Base-by-base conservation (phyloP, 2,113 vertebrate species). In the Aegypius monachus region DNA sequence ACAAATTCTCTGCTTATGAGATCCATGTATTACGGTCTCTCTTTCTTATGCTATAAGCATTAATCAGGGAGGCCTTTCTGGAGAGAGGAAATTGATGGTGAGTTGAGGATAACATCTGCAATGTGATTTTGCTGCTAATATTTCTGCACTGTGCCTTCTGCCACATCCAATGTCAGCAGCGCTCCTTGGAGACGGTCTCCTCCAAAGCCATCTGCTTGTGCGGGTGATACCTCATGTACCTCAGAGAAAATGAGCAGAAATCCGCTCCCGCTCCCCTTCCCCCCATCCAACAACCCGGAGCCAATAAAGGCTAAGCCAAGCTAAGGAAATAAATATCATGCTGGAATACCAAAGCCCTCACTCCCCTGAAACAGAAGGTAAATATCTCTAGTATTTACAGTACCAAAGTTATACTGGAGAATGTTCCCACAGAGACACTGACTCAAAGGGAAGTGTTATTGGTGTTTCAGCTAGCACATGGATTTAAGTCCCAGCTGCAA, bases 341-440 rank as follows among this genome's bases (percentile, higher is more conserved):
- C 50, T 70, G 78, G 73, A 94, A 93, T 82, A 87, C 48, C 78
- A 87, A 93, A 95, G 78, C 72, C 50, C 66, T 96, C 53, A 7
- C 20, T 96, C 55, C 45, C 45, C 74, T 91, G 97, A 66, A 90
- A 52, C 16, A 77, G 74, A 96, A 91, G 88, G 96, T 91, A 97
- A 97, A 96, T 94, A 96, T 85, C 93, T 93, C 53, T 62, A 82
- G 38, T 66, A 93, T 96, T 97, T 97, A 92, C 97, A 95, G 50
- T 95, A 71, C 93, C 47, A 34, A 58, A 92, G 79, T 62, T 90
- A 75, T 91, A 95, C 88, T 91, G 81, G 72, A 92, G 65, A 92
- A 59, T 0, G 2, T 21, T 79, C 48, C 80, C 66, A 38, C 40
- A 66, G 89, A 94, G 85, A 84, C 62, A 11, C 45, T 53, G 81